phyloP scores from a whole-genome alignment of 2,888 invertebrate genomes.

The Drosophila ezoana region DNA sequence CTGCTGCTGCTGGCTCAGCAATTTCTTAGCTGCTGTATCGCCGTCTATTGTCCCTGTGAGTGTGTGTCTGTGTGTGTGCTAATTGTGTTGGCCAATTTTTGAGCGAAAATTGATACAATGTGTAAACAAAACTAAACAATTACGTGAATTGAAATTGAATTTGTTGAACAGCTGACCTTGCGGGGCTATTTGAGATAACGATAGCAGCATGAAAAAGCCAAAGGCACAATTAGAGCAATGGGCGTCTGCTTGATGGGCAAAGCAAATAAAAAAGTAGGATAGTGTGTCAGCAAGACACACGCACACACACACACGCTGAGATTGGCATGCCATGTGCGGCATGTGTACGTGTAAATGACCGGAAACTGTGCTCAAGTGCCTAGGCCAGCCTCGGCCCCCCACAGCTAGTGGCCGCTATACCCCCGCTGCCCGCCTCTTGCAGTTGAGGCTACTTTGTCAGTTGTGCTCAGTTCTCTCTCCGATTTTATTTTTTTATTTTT shows the following conservation, averaged over 20 bases:
- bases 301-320: conserved; percentile 18
- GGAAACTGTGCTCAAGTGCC: conserved; percentile 81
- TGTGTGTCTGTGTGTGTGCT: conserved; percentile 30
- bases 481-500: conserved; percentile 8
- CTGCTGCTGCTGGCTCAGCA: conserved; percentile 62
- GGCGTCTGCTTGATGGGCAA: conserved; percentile 35
- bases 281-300: conserved; percentile 73
- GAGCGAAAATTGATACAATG: conserved; percentile 64
- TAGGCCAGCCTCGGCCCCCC: conserved; percentile 5
- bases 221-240: conserved; percentile 43
- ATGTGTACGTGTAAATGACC: conserved; percentile 81
- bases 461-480: conserved; percentile 23
- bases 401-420: not conserved
- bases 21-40: conserved; percentile 59
- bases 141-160: conserved; percentile 62
- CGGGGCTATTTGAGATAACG: conserved; percentile 30
- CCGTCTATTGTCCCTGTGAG: conserved; percentile 28
- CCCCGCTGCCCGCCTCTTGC: not conserved
- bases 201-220: conserved; percentile 34
- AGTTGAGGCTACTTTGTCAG: conserved; percentile 59
- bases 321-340: conserved; percentile 55
- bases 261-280: conserved; percentile 80
- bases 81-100: conserved; percentile 62
- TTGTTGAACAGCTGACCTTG: conserved; percentile 56
- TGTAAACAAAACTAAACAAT: conserved; percentile 68